These are phyloP conservation scores for Agrochola litura DNA, from an alignment of 2,888 invertebrate species.

Conservation along the genomic window DNA sequence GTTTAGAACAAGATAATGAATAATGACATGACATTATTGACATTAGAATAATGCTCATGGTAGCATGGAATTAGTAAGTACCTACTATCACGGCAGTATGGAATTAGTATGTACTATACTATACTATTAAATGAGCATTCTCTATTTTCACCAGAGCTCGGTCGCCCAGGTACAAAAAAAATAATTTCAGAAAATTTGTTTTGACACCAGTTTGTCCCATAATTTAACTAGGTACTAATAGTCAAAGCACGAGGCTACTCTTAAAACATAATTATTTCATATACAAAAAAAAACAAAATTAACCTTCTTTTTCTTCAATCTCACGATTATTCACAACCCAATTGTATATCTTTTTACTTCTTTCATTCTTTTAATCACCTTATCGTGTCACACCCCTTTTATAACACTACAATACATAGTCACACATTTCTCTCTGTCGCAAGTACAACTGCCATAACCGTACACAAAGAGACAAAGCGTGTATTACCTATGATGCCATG, in stretches of 20 bases:
- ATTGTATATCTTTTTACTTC: not conserved
- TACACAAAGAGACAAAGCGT: conserved; percentile 42
- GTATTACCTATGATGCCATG: conserved; percentile 43
- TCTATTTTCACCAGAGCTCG: no score
- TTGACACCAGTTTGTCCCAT: no score
- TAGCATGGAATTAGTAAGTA: no score
- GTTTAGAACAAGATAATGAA: no score
- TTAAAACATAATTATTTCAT: not conserved
- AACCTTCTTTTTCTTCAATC: not conserved
- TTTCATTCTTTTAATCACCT: not conserved
- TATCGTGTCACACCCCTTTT: not conserved
- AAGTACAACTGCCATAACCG: conserved; percentile 2
- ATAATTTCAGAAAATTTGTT: no score
- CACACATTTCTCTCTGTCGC: conserved; percentile 23
- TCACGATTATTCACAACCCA: conserved; percentile 14
- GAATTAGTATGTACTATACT: no score
- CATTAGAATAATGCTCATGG: no score
- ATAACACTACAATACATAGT: not conserved
- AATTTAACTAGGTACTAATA: no score
- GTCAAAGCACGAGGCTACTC: not conserved
- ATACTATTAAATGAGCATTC: no score
- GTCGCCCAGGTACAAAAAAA: no score
- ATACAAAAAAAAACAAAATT: not conserved
- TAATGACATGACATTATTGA: no score
- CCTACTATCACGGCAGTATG: no score